These are phyloP conservation scores for Halcyon smyrnensis DNA, from an alignment of 2,797 vertebrate genomes.

Conservation along the genomic window DNA sequence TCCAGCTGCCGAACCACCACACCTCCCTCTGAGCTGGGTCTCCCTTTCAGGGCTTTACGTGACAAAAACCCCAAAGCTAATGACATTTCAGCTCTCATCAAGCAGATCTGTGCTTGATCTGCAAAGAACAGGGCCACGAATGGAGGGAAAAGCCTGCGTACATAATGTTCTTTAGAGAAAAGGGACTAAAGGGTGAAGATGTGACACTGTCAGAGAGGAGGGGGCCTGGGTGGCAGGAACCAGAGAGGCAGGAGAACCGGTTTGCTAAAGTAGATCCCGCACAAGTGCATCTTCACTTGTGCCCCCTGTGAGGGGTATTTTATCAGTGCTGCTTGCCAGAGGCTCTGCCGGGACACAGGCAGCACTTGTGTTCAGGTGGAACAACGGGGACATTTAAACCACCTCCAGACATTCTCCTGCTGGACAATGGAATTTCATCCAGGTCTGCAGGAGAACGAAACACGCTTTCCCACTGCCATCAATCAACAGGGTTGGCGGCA, in stretches of 20 bases:
- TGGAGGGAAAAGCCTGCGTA: neutral
- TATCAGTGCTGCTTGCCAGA: rapidly evolving
- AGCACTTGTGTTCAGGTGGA: neutral
- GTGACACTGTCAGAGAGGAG: neutral
- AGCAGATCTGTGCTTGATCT: neutral
- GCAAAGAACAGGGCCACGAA: neutral
- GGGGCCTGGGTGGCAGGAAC: neutral
- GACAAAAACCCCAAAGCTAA: neutral
- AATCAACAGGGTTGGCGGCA: neutral
- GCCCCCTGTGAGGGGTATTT: neutral
- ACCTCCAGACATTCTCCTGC: neutral
- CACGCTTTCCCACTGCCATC: neutral
- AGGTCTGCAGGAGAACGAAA: neutral
- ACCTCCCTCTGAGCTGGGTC: neutral
- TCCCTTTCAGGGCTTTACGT: neutral
- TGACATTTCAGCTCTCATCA: neutral
- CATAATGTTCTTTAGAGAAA: neutral
- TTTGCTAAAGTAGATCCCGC: neutral
- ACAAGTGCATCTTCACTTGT: neutral
- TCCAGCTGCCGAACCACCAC: neutral
- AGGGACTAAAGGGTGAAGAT: neutral
- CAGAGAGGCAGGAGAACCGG: neutral
- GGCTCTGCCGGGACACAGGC: neutral
- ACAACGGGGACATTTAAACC: neutral
- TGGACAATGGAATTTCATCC: slow-evolving; percentile 1